Evolutionary conservation across 1,140 invertebrate genomes (phyloP).

Genomic region (Zaprionus kolodkinae): DNA sequence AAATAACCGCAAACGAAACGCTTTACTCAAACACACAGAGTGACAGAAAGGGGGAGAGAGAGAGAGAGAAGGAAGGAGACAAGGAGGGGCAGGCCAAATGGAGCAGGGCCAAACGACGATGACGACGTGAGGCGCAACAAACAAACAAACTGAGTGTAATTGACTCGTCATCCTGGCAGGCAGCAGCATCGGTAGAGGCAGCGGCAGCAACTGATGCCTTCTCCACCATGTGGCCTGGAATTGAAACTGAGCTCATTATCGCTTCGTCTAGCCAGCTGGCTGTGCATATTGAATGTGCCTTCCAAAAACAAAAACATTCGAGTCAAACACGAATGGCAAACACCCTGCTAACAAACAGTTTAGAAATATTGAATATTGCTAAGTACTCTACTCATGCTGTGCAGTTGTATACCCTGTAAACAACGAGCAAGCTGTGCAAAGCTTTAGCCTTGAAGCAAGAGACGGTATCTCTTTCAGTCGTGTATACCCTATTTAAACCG

Average conservation of each 20-base stretch:
- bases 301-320: neutral
- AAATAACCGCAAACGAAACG: slow-evolving; percentile 78
- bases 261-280: slow-evolving; percentile 34
- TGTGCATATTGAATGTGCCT: slow-evolving; percentile 55
- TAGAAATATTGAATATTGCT: no score
- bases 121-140: slow-evolving; percentile 46
- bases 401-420: no score
- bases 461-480: neutral
- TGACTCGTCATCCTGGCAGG: slow-evolving; percentile 52
- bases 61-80: slow-evolving; percentile 1
- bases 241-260: slow-evolving; percentile 54
- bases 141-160: slow-evolving; percentile 64
- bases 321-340: no score
- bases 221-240: slow-evolving; percentile 5
- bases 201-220: neutral
- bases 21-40: slow-evolving; percentile 59
- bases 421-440: no score
- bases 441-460: no score
- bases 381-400: no score
- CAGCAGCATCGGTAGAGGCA: no score
- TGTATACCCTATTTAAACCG: neutral
- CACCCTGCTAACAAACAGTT: no score
- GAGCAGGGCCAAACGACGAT: slow-evolving; percentile 27
- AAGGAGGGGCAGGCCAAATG: slow-evolving; percentile 24
- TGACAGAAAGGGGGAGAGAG: slow-evolving; percentile 18